phyloP scores from a whole-genome alignment of 2,113 vertebrate genomes.

The Perca flavescens region DNA sequence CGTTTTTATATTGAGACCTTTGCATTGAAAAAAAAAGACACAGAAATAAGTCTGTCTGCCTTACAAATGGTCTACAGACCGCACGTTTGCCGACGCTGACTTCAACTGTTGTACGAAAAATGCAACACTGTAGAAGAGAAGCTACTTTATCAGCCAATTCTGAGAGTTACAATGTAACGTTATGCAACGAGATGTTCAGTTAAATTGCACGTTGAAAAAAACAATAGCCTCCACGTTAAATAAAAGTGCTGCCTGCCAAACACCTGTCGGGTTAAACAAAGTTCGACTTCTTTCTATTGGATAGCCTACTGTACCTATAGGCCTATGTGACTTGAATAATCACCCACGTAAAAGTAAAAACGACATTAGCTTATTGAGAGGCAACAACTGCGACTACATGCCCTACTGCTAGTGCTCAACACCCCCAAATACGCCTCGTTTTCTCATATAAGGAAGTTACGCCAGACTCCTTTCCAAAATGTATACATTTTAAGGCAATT shows the following conservation, averaged over 20 bases:
- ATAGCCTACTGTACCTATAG: not conserved
- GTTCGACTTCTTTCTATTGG: not conserved
- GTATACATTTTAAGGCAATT: not conserved
- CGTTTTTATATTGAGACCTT: not conserved
- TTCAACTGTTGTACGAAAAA: not conserved
- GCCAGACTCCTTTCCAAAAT: not conserved
- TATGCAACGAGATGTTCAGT: not conserved
- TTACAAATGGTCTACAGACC: not conserved
- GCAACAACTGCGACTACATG: not conserved
- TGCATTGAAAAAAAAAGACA: not conserved
- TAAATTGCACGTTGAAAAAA: not conserved
- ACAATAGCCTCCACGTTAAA: not conserved
- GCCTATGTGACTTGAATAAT: not conserved
- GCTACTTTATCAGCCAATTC: not conserved
- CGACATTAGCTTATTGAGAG: not conserved
- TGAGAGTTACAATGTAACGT: not conserved
- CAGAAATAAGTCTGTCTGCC: not conserved
- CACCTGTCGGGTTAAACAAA: not conserved
- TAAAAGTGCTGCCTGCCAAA: not conserved
- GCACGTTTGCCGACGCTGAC: not conserved
- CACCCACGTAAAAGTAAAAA: not conserved
- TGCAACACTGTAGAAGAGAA: not conserved
- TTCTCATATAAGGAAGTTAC: constrained; percentile 14
- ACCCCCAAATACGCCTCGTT: not conserved
- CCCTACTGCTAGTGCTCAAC: not conserved